These are phyloP conservation scores for Spinus olivaceus DNA, from an alignment of 2,797 vertebrate genomes.

Conservation along the genomic window DNA sequence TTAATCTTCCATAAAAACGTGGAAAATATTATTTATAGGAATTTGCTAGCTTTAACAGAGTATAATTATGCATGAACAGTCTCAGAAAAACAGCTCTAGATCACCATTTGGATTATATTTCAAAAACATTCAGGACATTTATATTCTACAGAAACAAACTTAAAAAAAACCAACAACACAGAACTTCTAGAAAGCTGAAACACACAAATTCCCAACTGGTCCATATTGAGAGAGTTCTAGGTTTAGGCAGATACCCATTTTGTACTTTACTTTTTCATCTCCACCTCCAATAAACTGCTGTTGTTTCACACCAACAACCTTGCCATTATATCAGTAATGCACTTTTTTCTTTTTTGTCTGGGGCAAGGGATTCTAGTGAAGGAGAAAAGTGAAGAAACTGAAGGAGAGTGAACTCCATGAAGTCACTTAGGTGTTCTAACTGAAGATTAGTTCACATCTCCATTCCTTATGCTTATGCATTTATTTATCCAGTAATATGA, in stretches of 20 bases:
- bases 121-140: neutral
- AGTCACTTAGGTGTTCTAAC: neutral
- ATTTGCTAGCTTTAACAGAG: neutral
- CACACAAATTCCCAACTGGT: neutral
- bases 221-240: neutral
- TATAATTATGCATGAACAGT: neutral
- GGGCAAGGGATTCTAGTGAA: neutral
- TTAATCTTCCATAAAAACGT: neutral
- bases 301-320: neutral
- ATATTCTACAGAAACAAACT: neutral
- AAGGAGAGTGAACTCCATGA: neutral
- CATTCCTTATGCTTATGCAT: neutral
- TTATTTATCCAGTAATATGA: neutral
- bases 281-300: neutral
- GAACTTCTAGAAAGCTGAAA: neutral
- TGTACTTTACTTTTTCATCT: neutral
- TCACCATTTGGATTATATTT: neutral
- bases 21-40: neutral
- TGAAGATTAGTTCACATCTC: neutral
- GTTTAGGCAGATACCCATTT: neutral
- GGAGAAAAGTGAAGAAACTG: neutral
- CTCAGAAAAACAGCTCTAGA: neutral
- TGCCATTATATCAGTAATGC: neutral
- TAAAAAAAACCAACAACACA: neutral
- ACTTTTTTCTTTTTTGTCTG: neutral